Conservation (phyloP, 2,888 invertebrate species). For the Pollenia amentaria region DNA sequence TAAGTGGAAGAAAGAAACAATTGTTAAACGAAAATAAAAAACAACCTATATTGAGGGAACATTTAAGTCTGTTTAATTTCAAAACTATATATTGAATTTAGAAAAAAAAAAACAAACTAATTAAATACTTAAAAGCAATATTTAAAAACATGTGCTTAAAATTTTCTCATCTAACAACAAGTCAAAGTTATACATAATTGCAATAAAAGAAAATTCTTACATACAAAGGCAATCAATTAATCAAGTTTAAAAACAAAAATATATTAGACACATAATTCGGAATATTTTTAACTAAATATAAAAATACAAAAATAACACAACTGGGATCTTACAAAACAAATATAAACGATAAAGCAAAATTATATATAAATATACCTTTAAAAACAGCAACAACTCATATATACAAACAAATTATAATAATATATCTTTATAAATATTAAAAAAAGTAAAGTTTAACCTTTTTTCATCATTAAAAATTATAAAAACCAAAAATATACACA, state of each 20-base stretch:
- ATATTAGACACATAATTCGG: conserved; percentile 62
- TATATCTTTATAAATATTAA: conserved; percentile 64
- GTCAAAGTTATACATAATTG: conserved; percentile 49
- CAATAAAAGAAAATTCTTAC: conserved; percentile 61
- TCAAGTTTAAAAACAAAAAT: conserved; percentile 31
- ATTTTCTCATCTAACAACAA: conserved; percentile 44
- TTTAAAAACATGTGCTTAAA: conserved; percentile 48
- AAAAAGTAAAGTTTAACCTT: conserved; percentile 37
- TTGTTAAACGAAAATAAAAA: conserved; percentile 27
- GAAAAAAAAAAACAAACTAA: conserved; percentile 48
- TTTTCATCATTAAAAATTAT: conserved; percentile 45
- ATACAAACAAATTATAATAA: conserved; percentile 55
- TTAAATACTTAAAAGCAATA: conserved; percentile 60
- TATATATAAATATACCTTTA: conserved; percentile 55
- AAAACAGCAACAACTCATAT: conserved; percentile 60
- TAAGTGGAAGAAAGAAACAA: conserved; percentile 12
- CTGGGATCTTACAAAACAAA: conserved; percentile 66
- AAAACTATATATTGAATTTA: conserved; percentile 62
- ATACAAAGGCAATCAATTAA: conserved; percentile 75
- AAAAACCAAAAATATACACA: conserved; percentile 25
- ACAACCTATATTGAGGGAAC: conserved; percentile 66
- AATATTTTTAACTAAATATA: conserved; percentile 58
- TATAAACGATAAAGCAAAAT: conserved; percentile 63
- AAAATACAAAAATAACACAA: conserved; percentile 62
- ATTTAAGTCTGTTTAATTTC: conserved; percentile 69